phyloP scores from a whole-genome alignment of 1,140 invertebrate species.

The Hyphantria cunea region DNA sequence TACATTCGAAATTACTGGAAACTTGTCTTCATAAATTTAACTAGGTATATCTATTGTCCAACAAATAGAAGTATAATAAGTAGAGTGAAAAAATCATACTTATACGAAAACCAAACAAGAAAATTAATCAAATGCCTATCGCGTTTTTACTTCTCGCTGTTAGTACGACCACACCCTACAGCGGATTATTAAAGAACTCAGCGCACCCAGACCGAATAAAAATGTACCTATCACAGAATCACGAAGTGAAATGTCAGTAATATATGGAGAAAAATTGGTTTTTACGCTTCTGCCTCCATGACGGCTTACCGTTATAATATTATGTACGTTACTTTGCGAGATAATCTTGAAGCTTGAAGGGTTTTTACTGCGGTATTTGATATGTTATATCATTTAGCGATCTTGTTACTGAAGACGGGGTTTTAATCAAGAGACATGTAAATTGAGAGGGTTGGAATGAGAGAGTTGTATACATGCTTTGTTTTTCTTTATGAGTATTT shows the following conservation, averaged over 20 bases:
- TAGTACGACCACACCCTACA: slow-evolving; percentile 3
- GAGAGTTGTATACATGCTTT: neutral
- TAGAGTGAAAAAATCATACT: too few relatives aligned
- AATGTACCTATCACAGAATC: slow-evolving; percentile 19
- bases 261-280: slow-evolving; percentile 27
- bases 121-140: neutral
- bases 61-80: too few relatives aligned
- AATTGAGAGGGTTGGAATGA: slow-evolving; percentile 1
- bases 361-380: slow-evolving; percentile 4
- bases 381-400: slow-evolving; percentile 19
- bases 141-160: neutral
- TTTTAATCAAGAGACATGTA: slow-evolving; percentile 21
- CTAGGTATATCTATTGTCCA: too few relatives aligned
- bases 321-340: slow-evolving; percentile 10
- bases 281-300: slow-evolving; percentile 11
- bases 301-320: slow-evolving; percentile 10
- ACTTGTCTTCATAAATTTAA: too few relatives aligned
- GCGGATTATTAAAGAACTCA: slow-evolving; percentile 27
- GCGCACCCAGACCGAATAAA: slow-evolving; percentile 18
- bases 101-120: too few relatives aligned
- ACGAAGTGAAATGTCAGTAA: slow-evolving; percentile 17
- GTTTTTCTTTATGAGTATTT: neutral
- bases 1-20: too few relatives aligned
- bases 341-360: slow-evolving; percentile 23
- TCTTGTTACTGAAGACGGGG: slow-evolving; percentile 4